Conservation (phyloP, 2,888 invertebrate genomes). For the Eupithecia dodoneata region DNA sequence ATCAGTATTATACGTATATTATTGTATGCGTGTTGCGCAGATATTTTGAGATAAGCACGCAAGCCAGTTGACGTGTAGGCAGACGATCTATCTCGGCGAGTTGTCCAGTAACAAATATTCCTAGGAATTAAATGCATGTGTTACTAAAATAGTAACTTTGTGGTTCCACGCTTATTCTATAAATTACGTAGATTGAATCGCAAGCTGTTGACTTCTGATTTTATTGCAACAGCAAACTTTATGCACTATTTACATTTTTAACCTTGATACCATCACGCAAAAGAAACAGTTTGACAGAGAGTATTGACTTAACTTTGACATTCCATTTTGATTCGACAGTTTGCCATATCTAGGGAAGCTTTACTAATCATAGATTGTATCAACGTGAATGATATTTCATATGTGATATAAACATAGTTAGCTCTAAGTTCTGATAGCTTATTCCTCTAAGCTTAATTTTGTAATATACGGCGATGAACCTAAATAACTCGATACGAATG, state of each 20-base stretch:
- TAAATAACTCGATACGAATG: slow-evolving; percentile 61
- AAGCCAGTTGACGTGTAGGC: slow-evolving; percentile 62
- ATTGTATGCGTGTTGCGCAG: slow-evolving; percentile 77
- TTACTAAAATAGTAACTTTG: slow-evolving; percentile 50
- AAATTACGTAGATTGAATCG: slow-evolving; percentile 55
- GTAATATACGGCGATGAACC: slow-evolving; percentile 59
- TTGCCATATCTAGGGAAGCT: slow-evolving; percentile 65
- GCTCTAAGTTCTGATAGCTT: slow-evolving; percentile 62
- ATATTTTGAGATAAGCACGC: slow-evolving; percentile 74
- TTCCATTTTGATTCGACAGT: slow-evolving; percentile 62
- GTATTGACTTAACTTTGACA: slow-evolving; percentile 52
- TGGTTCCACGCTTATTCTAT: slow-evolving; percentile 40
- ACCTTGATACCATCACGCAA: slow-evolving; percentile 23
- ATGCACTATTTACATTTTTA: slow-evolving; percentile 14
- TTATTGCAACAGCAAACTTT: slow-evolving; percentile 12
- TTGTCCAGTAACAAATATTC: slow-evolving; percentile 41
- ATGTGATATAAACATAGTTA: slow-evolving; percentile 79
- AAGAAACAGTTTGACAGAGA: slow-evolving; percentile 47
- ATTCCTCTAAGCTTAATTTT: slow-evolving; percentile 56
- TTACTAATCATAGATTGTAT: slow-evolving; percentile 70
- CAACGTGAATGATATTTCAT: slow-evolving; percentile 77
- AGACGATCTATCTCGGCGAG: slow-evolving; percentile 53
- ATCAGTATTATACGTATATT: slow-evolving; percentile 83
- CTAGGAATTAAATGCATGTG: slow-evolving; percentile 62
- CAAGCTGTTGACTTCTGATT: slow-evolving; percentile 57